Percentiles rank a stretch among this genome's conserved stretches.
These are phyloP conservation scores for Panagrolaimus sp. DNA, from an alignment of 1,140 invertebrate species.

Conservation along the genomic window DNA sequence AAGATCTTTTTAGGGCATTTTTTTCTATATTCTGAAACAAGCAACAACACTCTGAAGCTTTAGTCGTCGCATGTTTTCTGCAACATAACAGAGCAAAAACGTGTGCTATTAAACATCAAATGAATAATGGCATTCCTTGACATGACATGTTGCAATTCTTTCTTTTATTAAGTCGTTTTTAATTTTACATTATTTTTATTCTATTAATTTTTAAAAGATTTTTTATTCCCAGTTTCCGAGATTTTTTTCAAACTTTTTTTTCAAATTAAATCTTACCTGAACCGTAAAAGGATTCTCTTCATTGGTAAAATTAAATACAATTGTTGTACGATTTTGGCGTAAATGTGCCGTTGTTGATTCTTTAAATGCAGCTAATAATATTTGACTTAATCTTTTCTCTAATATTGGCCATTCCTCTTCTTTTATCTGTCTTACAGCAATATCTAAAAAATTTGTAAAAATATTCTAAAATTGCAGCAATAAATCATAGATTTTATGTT, in stretches of 20 bases:
- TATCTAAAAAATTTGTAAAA: background rate
- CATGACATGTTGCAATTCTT: background rate
- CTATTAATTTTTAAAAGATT: background rate
- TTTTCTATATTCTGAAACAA: no score
- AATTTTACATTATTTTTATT: conserved; percentile 5
- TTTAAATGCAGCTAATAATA: conserved; percentile 1
- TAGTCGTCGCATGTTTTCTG: no score
- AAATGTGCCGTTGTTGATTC: conserved; percentile 14
- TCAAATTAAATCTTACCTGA: background rate
- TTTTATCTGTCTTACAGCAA: conserved; percentile 3
- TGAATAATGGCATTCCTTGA: background rate
- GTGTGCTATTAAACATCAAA: no score
- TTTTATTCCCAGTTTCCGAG: background rate
- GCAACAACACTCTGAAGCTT: no score
- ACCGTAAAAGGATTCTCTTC: background rate
- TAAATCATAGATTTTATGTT: no score
- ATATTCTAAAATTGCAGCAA: no score
- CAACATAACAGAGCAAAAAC: no score
- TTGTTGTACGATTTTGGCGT: conserved; percentile 10
- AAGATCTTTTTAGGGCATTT: no score
- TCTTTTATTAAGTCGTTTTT: conserved; percentile 5
- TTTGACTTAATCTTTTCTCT: background rate
- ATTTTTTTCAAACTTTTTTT: background rate
- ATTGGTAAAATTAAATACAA: background rate
- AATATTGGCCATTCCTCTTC: conserved; percentile 5